phyloP scores from a whole-genome alignment of 2,797 vertebrate genomes.

The Lagothrix lagotricha region DNA sequence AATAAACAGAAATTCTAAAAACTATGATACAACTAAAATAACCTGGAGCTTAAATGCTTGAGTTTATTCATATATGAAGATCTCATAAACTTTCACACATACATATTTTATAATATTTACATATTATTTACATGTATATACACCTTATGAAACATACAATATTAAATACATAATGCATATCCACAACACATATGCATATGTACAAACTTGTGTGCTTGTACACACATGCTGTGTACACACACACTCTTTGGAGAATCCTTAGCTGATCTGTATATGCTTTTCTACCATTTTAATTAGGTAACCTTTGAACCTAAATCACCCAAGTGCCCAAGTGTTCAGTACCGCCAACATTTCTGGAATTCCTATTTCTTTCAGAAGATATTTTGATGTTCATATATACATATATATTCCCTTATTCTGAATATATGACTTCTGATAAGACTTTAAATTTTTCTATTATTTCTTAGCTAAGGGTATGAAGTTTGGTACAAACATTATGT shows the following conservation, averaged over 20 bases:
- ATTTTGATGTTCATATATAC: neutral
- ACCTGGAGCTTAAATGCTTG: neutral
- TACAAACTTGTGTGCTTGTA: neutral
- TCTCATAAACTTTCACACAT: neutral
- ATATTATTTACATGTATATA: neutral
- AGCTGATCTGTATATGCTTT: neutral
- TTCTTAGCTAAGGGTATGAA: neutral
- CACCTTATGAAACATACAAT: neutral
- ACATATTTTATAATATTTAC: neutral
- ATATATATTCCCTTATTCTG: neutral
- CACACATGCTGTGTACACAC: neutral
- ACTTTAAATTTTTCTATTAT: neutral
- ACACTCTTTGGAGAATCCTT: neutral
- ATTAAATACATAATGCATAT: neutral
- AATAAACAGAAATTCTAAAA: constrained; percentile 2
- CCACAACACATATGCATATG: neutral
- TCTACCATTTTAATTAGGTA: neutral
- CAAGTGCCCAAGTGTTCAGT: neutral
- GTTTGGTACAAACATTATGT: neutral
- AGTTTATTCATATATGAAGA: neutral
- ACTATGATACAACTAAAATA: neutral
- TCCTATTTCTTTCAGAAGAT: neutral
- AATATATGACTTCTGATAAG: neutral
- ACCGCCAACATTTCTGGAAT: neutral
- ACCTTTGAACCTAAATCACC: neutral